Evolutionary conservation across 2,888 invertebrate genomes (phyloP).

Genomic region (Caenorhabditis wallacei): DNA sequence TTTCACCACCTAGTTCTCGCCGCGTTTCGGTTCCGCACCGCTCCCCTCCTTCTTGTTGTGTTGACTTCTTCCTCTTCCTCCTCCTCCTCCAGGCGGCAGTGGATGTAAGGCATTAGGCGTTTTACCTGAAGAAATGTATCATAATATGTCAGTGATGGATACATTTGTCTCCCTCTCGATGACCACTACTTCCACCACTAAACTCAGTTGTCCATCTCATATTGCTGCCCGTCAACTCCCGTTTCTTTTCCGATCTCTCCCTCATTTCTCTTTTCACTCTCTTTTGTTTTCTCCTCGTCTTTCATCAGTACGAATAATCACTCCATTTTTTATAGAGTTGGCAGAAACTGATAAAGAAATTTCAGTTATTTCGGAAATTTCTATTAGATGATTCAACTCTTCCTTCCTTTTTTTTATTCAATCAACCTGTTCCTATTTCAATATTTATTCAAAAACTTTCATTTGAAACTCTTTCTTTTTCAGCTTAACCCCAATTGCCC

Average conservation of each 20-base stretch:
- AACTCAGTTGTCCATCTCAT: slow-evolving; percentile 25
- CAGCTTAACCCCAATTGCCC: slow-evolving; percentile 48
- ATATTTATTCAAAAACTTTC: too few relatives aligned
- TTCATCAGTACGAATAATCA: slow-evolving; percentile 37
- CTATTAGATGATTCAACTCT: not conserved
- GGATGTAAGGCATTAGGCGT: slow-evolving; percentile 10
- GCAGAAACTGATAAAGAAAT: slow-evolving; percentile 35
- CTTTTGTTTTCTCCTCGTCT: slow-evolving; percentile 3
- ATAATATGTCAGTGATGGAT: slow-evolving; percentile 54
- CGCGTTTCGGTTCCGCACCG: slow-evolving; percentile 47
- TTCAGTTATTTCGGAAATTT: slow-evolving; percentile 17
- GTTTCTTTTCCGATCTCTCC: slow-evolving; percentile 6
- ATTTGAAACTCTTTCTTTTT: slow-evolving; percentile 15
- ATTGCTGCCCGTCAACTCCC: slow-evolving; percentile 8
- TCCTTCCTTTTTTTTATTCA: not conserved
- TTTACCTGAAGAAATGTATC: slow-evolving; percentile 59
- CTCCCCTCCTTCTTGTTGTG: slow-evolving; percentile 31
- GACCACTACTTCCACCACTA: slow-evolving; percentile 14
- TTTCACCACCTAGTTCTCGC: slow-evolving; percentile 44
- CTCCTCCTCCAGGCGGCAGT: slow-evolving; percentile 16
- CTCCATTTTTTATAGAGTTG: slow-evolving; percentile 18
- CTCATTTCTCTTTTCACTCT: slow-evolving; percentile 19
- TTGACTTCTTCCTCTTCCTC: slow-evolving; percentile 37
- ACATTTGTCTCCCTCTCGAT: slow-evolving; percentile 27
- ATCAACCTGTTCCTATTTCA: slow-evolving; percentile 19